Base-by-base conservation (phyloP, 2,797 vertebrate genomes). In the Sebastes taczanowskii region DNA sequence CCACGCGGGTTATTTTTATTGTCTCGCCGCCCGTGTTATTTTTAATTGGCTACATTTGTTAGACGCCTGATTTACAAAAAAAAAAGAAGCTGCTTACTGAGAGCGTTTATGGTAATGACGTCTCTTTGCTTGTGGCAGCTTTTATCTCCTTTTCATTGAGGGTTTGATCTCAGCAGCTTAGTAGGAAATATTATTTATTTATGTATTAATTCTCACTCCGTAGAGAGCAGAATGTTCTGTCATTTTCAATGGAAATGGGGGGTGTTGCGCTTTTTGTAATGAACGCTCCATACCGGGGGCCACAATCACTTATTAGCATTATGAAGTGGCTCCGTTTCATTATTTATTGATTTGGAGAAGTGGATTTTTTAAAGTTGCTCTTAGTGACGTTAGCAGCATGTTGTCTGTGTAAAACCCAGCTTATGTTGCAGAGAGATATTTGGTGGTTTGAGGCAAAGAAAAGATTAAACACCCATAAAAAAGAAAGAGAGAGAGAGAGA, bases 301-400 rank as follows among this genome's bases (percentile, higher is more conserved):
- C 49, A 52, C 18, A 52, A 52, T 52, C 20, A n/a, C 16, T 52
- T n/a, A 22, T 52, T 52, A 52, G 20, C 20, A 52, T 52, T 30
- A 7, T 72, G 46, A 72, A 82, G 84, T 73, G 59, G 25, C 53
- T 76, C 29, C 2, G 4, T 77, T 84, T 80, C 14, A 73, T 81
- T 56, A 63, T 80, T 77, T 35, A 65, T 71, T 58, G 55, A 56
- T 60, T 69, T 18, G 30, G 58, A 59, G 20, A 72, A 80, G 35
- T 71, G 52, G 34, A 62, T 75, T 71, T 58, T 42, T 81, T 71
- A 6, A 64, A 75, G 59, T 70, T 77, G 34, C 46, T 85, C 32
- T 66, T 81, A 49, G 49, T 34, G 63, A 73, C 14, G 56, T 59
- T 70, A 65, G 61, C 65, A 49, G 65, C 64, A 29, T 10, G 32